These are phyloP conservation scores for Siniperca scherzeri DNA, from an alignment of 2,797 vertebrate genomes.

Conservation along the genomic window DNA sequence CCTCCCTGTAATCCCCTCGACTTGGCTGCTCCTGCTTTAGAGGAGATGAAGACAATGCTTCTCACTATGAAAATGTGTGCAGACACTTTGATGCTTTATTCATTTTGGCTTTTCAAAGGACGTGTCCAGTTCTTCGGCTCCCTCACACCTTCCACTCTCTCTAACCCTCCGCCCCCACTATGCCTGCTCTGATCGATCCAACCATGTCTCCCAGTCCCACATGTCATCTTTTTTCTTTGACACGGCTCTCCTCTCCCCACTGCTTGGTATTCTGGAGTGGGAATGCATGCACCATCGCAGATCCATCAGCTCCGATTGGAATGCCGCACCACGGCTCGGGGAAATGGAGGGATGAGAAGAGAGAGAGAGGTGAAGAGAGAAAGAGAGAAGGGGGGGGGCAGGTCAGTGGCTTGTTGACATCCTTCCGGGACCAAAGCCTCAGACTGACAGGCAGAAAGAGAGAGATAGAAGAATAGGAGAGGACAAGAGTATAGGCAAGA, in stretches of 20 bases:
- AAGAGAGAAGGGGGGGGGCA: constrained; percentile 27
- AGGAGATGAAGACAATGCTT: constrained; percentile 57
- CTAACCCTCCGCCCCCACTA: constrained; percentile 26
- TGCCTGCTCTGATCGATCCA: constrained; percentile 79
- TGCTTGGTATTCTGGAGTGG: constrained; percentile 85
- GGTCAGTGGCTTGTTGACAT: constrained; percentile 77
- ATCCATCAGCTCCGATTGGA: constrained; percentile 84
- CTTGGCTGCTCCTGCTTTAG: constrained; percentile 50
- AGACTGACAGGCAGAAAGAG: constrained; percentile 42
- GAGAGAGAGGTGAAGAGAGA: constrained; percentile 43
- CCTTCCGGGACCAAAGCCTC: constrained; percentile 67
- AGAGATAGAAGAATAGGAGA: not conserved
- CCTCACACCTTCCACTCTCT: constrained; percentile 54
- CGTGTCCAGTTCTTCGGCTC: constrained; percentile 65
- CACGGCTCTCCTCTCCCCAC: constrained; percentile 73
- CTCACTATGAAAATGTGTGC: constrained; percentile 49
- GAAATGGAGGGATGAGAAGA: constrained; percentile 71
- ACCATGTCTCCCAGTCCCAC: constrained; percentile 82
- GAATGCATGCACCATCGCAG: constrained; percentile 81
- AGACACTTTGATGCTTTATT: constrained; percentile 82
- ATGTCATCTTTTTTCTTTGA: constrained; percentile 87
- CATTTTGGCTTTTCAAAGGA: constrained; percentile 75
- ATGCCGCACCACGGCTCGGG: constrained; percentile 79
- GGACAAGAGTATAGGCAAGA: constrained; percentile 15
- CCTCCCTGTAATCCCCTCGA: constrained; percentile 52